Base-by-base conservation (phyloP, 1,140 invertebrate species). In the Drosophila arizonae region DNA sequence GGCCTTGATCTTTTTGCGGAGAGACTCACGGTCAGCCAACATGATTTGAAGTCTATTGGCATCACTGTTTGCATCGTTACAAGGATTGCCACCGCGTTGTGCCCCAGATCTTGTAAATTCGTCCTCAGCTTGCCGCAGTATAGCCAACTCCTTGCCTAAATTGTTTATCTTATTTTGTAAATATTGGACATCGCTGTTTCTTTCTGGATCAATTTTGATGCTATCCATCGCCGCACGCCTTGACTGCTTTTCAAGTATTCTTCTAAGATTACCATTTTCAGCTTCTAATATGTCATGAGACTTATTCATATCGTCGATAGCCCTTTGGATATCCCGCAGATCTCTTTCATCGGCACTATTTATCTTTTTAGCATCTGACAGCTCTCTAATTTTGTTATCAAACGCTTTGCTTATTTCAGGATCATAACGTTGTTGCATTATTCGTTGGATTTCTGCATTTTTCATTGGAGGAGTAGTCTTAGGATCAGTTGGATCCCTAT, bases 301-400 rank as follows among this genome's bases (percentile, higher is more conserved):
- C 52, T 80, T 91, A 61, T 80, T 81, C 72, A 90, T 77, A 52
- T 89, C 81, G 54, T 90, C 87, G 28, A 91, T 71, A n/a, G 79
- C 64, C 13, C 62, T 54, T 26, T 78, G 67, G 24, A 91, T 54
- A 0, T 67, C 48, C 15, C 61, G 26, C 1, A 91, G 62, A 4
- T 90, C 90, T 13, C 70, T 63, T 50, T 77, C 76, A 52, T 91
- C 90, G 11, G 63, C 62, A 2, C 77, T 57, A 21, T 48, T 72
- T n/a, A 91, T 82, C 51, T 90, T 91, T 0, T 71, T 63, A n/a
- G 46, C 55, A 11, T 67, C 57, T 6, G 70, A 58, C 6, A 91
- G 54, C 28, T 90, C 61, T 15, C 74, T 52, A 24, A 91, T 91
- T 75, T 91, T 90, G 4, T 76, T 65, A 13, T 69, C 60, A 2